Evolutionary conservation across 2,888 invertebrate genomes (phyloP), one percentile per base, ranked within the genome.

Genomic region (Actias luna): DNA sequence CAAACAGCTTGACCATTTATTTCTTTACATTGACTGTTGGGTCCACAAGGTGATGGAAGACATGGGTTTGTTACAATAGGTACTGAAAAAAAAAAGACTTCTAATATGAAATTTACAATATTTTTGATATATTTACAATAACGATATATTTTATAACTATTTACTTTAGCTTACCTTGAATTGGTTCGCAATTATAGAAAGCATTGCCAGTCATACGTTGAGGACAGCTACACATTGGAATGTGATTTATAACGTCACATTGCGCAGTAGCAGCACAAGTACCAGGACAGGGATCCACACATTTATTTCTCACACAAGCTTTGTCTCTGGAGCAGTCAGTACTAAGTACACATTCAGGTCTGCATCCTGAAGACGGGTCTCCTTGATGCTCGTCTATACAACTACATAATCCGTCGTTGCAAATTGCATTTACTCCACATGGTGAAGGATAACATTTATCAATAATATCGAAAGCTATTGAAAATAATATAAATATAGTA

Each of bases 11-110:
- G 95, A 46, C 94, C 94, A 69, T 94, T 94, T 5, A 94, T 79
- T 81, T 93, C 93, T 74, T 93, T 88, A 74, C 96, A 96, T 83
- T 95, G 95, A 67, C 96, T 95, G 80, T 96, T 95, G 8, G 95
- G 95, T 31, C 97, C 97, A 81, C 97, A 97, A 4, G 96, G 96
- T 14, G 95, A 94, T 46, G 96, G 95, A 64, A 93, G 82, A 78
- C 96, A 96, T 16, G 96, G 96, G 78, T 96, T 94, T 60, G 83
- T 88, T 63, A 82, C 70, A 55, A 85, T 70, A 33, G 88, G 89
- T 36, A 82, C 92, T 92, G 75, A 33, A 83, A 83, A 66, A 36
- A 57, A 18, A 39, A 12, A 27, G 5, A 22, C 61, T 55, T 22
- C 25, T 36, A 16, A 36, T 39, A 46, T 25, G 10, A 12, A 12